Base-by-base conservation (phyloP, 2,888 invertebrate genomes). In the Biston betularia region DNA sequence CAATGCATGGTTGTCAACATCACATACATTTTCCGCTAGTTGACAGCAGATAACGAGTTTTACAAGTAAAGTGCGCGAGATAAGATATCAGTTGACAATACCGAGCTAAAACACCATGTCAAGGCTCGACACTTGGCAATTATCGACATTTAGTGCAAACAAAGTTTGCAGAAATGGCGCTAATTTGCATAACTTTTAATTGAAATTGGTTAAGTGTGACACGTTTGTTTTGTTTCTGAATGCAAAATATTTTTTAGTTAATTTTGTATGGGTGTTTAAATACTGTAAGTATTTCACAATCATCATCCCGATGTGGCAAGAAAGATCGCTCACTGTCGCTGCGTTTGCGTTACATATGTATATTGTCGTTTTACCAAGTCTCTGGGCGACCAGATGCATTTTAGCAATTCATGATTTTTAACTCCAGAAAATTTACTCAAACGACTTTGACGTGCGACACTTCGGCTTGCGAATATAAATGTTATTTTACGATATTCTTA, bases 51-150 rank as follows among this genome's bases (percentile, higher is more conserved):
- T 53, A 61, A 45, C 52, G 35, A 15, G 56, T 45, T 14, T 38
- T 40, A 68, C 54, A 64, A 44, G 54, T 48, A 48, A 44, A 57
- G 14, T 57, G 57, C 34, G 44, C 34, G 24, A 4, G 70, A 72
- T 72, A 69, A 70, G 72, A 72, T 72, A 65, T 68, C 50, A 60
- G 44, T 61, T 55, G 60, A 69, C 69, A 70, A 58, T 58, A n/a
- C 8, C 38, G 68, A 42, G 65, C 54, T 66, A 71, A 71, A 71
- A 48, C 46, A 63, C 59, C 66, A 61, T 71, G 71, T 69, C 71
- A 71, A 65, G 65, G 69, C 45, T 38, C 33, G 38, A 44, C 59
- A 48, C 55, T 62, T 38, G 34, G 52, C 45, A 68, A 64, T 64
- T 62, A 60, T 63, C 55, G 24, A 56, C 9, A 49, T 48, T 63